phyloP scores from a whole-genome alignment of 2,888 invertebrate genomes.

The Acronicta leporina region DNA sequence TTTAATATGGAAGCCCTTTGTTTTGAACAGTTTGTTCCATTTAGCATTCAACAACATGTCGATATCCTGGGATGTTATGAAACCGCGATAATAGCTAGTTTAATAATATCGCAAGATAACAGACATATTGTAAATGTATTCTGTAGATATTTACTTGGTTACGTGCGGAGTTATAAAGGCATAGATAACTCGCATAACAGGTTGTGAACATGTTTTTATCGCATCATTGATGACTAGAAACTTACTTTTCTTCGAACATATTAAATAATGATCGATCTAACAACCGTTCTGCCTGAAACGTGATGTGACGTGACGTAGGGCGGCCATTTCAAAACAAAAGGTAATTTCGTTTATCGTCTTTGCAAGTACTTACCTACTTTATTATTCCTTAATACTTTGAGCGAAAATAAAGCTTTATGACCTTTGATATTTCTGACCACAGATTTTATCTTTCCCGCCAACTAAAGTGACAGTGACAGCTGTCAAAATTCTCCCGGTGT shows the following conservation, averaged over 20 bases:
- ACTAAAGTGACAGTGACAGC: constrained; percentile 50
- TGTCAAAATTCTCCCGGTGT: constrained; percentile 41
- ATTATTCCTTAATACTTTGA: background rate
- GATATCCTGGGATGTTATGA: too few relatives aligned
- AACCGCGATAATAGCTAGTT: too few relatives aligned
- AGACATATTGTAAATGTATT: background rate
- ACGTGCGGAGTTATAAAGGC: too few relatives aligned
- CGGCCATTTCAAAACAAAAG: constrained; percentile 18
- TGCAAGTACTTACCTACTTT: background rate
- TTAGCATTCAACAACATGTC: too few relatives aligned
- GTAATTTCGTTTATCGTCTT: constrained; percentile 13
- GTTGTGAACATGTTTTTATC: background rate
- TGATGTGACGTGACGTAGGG: constrained; percentile 18
- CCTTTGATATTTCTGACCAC: constrained; percentile 1
- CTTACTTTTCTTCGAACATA: background rate
- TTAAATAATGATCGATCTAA: too few relatives aligned
- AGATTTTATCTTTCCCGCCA: constrained; percentile 21
- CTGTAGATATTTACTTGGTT: background rate
- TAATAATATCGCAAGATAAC: constrained; percentile 10
- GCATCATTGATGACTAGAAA: background rate
- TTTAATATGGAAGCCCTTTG: too few relatives aligned
- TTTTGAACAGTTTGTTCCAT: too few relatives aligned
- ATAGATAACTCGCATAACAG: constrained; percentile 8
- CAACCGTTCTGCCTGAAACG: background rate
- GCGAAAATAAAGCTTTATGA: background rate